A percentile compares a stretch with the other conserved stretches of the same genome.
Conservation (phyloP, 2,113 vertebrate genomes). For the Myotis davidii region DNA sequence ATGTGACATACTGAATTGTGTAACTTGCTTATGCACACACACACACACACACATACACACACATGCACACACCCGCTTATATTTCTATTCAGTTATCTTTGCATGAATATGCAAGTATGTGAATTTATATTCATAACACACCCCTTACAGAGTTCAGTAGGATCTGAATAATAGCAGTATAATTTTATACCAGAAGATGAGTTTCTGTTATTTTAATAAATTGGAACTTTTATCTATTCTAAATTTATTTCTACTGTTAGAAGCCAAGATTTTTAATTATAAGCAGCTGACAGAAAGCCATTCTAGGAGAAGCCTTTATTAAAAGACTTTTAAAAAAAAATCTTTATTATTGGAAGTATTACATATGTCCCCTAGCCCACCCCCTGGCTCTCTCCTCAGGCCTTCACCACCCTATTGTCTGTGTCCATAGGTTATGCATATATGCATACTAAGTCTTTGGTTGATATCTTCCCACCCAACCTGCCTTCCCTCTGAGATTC, state of each 20-base stretch:
- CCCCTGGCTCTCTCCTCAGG: too few species aligned
- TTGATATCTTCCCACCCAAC: too few species aligned
- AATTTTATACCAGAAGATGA: background rate
- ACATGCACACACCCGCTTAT: background rate
- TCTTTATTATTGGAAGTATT: too few species aligned
- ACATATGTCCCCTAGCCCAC: too few species aligned
- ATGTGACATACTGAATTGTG: background rate
- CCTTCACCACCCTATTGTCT: too few species aligned
- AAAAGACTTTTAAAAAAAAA: background rate
- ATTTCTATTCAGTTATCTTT: background rate
- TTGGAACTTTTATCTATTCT: background rate
- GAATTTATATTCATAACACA: background rate
- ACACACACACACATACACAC: accelerated
- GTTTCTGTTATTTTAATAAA: conserved; percentile 9
- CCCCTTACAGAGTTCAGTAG: background rate
- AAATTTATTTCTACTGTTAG: conserved; percentile 3
- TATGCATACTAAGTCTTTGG: too few species aligned
- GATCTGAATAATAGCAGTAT: background rate
- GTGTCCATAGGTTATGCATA: too few species aligned
- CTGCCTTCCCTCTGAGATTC: too few species aligned
- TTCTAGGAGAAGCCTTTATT: background rate
- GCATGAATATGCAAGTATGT: background rate
- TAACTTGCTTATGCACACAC: background rate
- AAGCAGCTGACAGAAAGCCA: background rate
- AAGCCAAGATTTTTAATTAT: background rate